Base-by-base conservation (phyloP, 1,140 invertebrate species). In the Eufriesea mexicana region DNA sequence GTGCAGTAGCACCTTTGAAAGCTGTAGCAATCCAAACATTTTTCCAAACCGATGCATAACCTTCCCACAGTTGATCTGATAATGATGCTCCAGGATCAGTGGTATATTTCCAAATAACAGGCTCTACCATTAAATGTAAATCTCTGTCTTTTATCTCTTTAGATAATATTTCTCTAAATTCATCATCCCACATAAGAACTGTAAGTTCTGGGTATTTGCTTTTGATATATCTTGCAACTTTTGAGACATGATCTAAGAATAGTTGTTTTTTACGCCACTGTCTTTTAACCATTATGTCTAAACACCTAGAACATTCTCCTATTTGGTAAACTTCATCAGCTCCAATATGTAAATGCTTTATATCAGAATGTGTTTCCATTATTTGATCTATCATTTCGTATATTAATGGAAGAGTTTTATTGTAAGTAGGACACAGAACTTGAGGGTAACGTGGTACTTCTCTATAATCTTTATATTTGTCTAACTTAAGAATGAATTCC, bases 141-240 rank as follows among this genome's bases (percentile, higher is more conserved):
- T 95, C 95, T 87, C 95, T 97, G 51, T 95, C 95, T 84, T 95
- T 92, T 91, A 97, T 95, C 80, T 95, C 95, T 64, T 95, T 93
- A 25, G 95, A 92, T 2, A 95, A 95, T 66, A 98, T 96, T 67
- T 96, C 95, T 14, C 98, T 93, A 49, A 99, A 94, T 96, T 99
- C 99, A 92, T 99, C 98, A 90, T 99, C 98, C 99, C 98, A 99
- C 92, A 99, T 97, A 12, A 99, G 96, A 25, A 97, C 94, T 12
- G 94, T 96, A 6, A 98, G 91, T 1, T 94, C 90, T 0, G 96
- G 95, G 91, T 96, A 96, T 14, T 95, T 95, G 2, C 94, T 92
- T 64, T 95, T 95, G 8, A 98, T 95, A 80, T 96, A 95, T 59
- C 92, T 94, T 2, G 95, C 95, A 8, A 97, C 94, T 55, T 93